Conservation (phyloP, 2,797 vertebrate species). For the Halcyon smyrnensis region DNA sequence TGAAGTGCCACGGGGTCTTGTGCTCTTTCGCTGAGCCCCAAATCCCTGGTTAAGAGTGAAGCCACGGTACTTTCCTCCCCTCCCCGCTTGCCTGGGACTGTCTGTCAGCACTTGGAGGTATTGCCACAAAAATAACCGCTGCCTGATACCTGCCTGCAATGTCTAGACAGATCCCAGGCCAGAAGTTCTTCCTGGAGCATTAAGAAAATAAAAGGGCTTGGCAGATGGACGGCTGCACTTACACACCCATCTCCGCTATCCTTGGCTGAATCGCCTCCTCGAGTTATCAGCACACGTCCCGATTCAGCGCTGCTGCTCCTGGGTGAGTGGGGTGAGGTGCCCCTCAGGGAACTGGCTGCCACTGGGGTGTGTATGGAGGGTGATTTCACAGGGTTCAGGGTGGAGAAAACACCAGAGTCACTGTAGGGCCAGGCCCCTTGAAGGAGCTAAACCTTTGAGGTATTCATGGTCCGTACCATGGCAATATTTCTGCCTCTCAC, state of each 20-base stretch:
- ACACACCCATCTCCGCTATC: not conserved
- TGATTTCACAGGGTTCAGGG: fast-evolving
- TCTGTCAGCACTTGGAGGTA: not conserved
- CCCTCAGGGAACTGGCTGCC: not conserved
- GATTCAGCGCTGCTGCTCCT: not conserved
- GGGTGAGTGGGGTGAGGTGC: not conserved
- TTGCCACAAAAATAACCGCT: not conserved
- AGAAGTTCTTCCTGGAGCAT: not conserved
- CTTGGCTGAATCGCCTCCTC: fast-evolving
- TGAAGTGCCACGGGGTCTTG: not conserved
- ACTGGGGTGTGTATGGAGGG: not conserved
- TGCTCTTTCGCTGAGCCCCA: not conserved
- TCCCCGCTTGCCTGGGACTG: not conserved
- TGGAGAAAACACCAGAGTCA: not conserved
- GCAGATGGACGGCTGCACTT: not conserved
- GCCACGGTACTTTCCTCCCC: not conserved
- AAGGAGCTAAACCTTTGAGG: not conserved
- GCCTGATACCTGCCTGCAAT: not conserved
- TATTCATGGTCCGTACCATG: fast-evolving
- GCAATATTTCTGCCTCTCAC: constrained; percentile 42
- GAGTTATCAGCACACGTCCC: fast-evolving
- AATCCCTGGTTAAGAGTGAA: not conserved
- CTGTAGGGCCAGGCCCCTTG: not conserved
- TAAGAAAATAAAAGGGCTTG: not conserved
- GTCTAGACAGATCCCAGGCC: constrained; percentile 26